phyloP scores from a whole-genome alignment of 1,140 invertebrate genomes.

The Alviniconcha marisindica region DNA sequence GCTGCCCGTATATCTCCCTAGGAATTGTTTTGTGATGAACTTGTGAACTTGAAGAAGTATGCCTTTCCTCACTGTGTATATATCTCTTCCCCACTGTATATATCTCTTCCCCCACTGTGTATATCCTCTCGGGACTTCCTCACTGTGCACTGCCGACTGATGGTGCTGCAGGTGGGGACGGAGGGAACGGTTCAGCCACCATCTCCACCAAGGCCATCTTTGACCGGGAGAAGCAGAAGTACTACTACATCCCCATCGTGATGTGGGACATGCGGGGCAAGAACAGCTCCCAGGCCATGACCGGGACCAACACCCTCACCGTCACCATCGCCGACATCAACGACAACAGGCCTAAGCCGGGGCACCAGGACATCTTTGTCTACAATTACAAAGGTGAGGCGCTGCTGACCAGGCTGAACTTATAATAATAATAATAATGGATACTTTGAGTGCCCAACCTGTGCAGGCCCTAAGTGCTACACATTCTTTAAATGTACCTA shows the following conservation, averaged over 20 bases:
- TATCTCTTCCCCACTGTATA: too few relatives aligned
- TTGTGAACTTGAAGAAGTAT: background rate
- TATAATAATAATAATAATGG: too few relatives aligned
- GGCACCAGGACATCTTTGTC: conserved; percentile 96
- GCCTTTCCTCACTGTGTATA: background rate
- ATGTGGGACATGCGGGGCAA: conserved; percentile 72
- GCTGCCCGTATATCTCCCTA: too few relatives aligned
- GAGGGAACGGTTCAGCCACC: conserved; percentile 58
- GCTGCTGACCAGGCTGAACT: too few relatives aligned
- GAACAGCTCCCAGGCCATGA: conserved; percentile 78
- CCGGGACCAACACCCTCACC: conserved; percentile 94
- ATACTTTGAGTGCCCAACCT: too few relatives aligned
- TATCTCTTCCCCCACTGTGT: too few relatives aligned
- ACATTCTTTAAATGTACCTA: too few relatives aligned
- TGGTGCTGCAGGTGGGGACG: conserved; percentile 63
- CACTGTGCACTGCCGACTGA: too few relatives aligned
- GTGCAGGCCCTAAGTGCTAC: too few relatives aligned
- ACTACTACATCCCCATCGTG: conserved; percentile 72
- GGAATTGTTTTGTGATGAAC: background rate
- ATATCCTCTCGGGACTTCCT: too few relatives aligned
- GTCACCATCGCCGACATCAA: conserved; percentile 98
- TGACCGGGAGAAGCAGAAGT: conserved; percentile 91
- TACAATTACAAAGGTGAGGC: conserved; percentile 93
- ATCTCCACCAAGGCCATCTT: conserved; percentile 79
- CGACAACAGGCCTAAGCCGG: conserved; percentile 98